These are phyloP conservation scores for Bombyx mandarina DNA, from an alignment of 1,140 invertebrate genomes.

Conservation along the genomic window DNA sequence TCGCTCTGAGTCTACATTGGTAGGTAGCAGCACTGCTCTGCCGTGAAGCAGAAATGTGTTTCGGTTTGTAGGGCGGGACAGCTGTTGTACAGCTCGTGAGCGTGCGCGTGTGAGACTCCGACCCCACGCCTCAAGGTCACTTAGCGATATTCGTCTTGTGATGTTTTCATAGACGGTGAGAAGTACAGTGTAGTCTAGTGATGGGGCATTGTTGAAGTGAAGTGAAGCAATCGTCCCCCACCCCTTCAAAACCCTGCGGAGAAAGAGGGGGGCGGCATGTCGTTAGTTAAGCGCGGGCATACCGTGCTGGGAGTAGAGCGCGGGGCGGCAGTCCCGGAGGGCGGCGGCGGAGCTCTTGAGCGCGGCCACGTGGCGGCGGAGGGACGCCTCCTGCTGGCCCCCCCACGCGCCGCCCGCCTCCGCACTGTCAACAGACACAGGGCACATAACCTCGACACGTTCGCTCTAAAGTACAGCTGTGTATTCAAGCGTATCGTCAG, in stretches of 20 bases:
- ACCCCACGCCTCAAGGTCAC: not conserved
- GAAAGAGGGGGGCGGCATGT: not conserved
- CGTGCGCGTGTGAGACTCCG: too few relatives aligned
- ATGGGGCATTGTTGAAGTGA: not conserved
- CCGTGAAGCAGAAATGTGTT: too few relatives aligned
- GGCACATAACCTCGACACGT: too few relatives aligned
- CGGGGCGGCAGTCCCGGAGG: slow-evolving; percentile 36
- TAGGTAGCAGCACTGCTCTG: too few relatives aligned
- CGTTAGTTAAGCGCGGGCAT: not conserved
- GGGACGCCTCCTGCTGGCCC: slow-evolving; percentile 70
- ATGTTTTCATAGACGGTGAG: not conserved
- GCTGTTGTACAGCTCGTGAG: too few relatives aligned
- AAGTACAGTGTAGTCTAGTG: not conserved
- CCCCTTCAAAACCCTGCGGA: not conserved
- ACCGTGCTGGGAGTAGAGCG: slow-evolving; percentile 50
- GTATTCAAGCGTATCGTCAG: too few relatives aligned
- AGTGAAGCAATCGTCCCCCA: not conserved
- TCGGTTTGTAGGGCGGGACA: too few relatives aligned
- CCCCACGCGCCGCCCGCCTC: slow-evolving; percentile 52
- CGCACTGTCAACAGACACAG: not conserved
- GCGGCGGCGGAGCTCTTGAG: slow-evolving; percentile 75
- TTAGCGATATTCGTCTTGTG: not conserved
- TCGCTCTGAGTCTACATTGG: too few relatives aligned
- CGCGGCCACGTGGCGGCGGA: slow-evolving; percentile 77
- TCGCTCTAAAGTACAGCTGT: too few relatives aligned